Base-by-base conservation (phyloP, 1,140 invertebrate genomes). In the Steinernema feltiae region DNA sequence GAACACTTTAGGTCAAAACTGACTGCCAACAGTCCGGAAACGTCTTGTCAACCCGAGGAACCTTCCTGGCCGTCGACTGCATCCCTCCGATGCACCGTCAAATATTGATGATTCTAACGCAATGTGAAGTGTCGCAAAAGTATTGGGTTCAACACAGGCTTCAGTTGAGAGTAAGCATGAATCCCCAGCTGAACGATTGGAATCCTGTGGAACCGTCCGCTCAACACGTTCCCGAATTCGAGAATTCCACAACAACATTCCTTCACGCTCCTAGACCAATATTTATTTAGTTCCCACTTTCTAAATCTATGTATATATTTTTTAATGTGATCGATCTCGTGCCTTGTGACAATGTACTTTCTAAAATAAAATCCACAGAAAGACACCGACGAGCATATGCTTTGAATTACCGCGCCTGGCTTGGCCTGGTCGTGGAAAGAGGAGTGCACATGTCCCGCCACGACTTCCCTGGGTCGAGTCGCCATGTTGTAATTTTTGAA, bases 21-120 rank as follows among this genome's bases (percentile, higher is more conserved):
- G 94, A 98, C 88, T 97, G 95, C 88, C 92, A 93, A 85, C 93
- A 97, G 87, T 97, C 94, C 87, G 94, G 94, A 87, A 98, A 98
- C 88, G 94, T 98, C 72, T 94, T 97, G 0, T 96, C 94, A 0
- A 97, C 95, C 0, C 89, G 95, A 78, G 94, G 93, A 71, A 92
- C 93, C 84, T 90, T 98, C 48, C 91, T 91, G 87, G 95, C 94
- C 48, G 92, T 93, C 32, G 95, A 98, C 88, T 93, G 93, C 69
- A 92, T 98, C 78, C 95, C 95, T 71, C 95, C 95, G 1, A 88
- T 95, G 78, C 94, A 97, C 88, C 91, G 94, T 84, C 94, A 97
- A 91, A 94, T 97, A 71, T 93, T 97, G 53, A 27, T 63, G 53
- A 3, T 63, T 7, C 53, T 63, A 3, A 63, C 53, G 15, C 53